A percentile compares a stretch with the other conserved stretches of the same genome.
Conservation (phyloP, 1,140 invertebrate genomes). For the Tetramorium simillimum region DNA sequence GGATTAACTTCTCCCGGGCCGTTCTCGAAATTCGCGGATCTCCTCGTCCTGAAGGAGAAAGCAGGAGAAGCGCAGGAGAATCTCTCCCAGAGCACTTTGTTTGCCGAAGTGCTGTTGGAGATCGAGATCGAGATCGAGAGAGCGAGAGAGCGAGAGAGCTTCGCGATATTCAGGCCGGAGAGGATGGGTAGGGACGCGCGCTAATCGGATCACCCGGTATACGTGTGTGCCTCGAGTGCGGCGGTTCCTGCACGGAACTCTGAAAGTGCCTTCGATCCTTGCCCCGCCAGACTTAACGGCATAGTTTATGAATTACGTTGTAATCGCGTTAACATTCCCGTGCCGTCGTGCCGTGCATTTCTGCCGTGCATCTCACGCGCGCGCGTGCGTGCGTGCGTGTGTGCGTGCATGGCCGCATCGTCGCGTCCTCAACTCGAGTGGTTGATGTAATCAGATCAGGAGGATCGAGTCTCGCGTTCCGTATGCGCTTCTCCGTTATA, state of each 20-base stretch:
- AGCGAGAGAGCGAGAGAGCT: not conserved
- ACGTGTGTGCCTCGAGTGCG: slow-evolving; percentile 57
- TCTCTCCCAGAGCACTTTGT: slow-evolving; percentile 43
- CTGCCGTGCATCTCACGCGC: slow-evolving; percentile 1
- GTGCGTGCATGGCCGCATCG: not conserved
- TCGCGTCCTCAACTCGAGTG: slow-evolving; percentile 48
- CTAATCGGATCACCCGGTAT: slow-evolving; percentile 64
- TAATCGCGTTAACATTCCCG: slow-evolving; percentile 74
- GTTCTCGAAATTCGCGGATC: slow-evolving; percentile 25
- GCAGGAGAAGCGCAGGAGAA: not conserved
- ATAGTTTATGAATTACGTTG: slow-evolving; percentile 75
- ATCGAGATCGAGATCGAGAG: slow-evolving; percentile 10
- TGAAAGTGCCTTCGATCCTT: slow-evolving; percentile 68
- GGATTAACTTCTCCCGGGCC: slow-evolving; percentile 41
- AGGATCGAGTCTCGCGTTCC: slow-evolving; percentile 36
- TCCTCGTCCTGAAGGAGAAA: slow-evolving; percentile 8
- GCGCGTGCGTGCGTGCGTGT: not conserved
- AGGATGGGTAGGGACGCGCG: slow-evolving; percentile 41
- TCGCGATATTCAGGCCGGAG: slow-evolving; percentile 18
- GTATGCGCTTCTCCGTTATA: not conserved
- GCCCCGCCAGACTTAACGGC: slow-evolving; percentile 62
- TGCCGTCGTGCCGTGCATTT: slow-evolving; percentile 26
- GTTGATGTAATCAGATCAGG: slow-evolving; percentile 48
- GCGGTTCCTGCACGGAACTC: slow-evolving; percentile 63
- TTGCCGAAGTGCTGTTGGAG: slow-evolving; percentile 43